Conservation (phyloP, 2,888 invertebrate species). For the Eledona agricola region DNA sequence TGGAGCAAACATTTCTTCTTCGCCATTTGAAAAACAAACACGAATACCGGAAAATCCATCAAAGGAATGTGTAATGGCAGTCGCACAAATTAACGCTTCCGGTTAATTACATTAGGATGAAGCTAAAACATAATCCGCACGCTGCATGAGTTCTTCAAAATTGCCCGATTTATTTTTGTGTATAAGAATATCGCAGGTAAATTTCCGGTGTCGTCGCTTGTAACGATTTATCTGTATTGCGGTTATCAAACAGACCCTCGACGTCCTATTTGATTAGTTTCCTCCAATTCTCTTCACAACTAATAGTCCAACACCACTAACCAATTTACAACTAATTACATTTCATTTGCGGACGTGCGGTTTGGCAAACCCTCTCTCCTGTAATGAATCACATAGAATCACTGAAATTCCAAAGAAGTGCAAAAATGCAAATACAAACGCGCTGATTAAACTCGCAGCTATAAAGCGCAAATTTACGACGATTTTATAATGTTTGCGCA, state of each 20-base stretch:
- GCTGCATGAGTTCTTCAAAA: constrained; percentile 1
- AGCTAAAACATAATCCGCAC: constrained; percentile 4
- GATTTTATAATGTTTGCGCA: constrained; percentile 16
- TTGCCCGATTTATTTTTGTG: constrained; percentile 7
- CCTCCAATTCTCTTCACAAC: constrained; percentile 28
- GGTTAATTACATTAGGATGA: constrained; percentile 10
- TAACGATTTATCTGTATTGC: constrained; percentile 27
- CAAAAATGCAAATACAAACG: background rate
- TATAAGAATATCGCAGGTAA: constrained; percentile 8
- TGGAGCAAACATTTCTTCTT: constrained; percentile 1
- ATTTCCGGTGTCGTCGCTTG: constrained; percentile 11
- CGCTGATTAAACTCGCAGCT: constrained; percentile 8
- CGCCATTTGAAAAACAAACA: constrained; percentile 11
- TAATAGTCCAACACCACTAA: constrained; percentile 21
- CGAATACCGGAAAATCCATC: too few relatives aligned
- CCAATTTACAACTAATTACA: constrained; percentile 28
- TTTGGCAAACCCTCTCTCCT: constrained; percentile 8
- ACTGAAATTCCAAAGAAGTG: background rate
- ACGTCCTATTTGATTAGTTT: constrained; percentile 29
- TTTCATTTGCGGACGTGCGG: constrained; percentile 18
- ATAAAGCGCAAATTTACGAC: constrained; percentile 18
- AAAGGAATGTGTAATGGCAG: constrained; percentile 12
- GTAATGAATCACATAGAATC: background rate
- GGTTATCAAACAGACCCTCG: constrained; percentile 30
- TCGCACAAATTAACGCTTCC: constrained; percentile 13